Base-by-base conservation (phyloP, 1,140 invertebrate genomes). In the Coenobita brevimanus region DNA sequence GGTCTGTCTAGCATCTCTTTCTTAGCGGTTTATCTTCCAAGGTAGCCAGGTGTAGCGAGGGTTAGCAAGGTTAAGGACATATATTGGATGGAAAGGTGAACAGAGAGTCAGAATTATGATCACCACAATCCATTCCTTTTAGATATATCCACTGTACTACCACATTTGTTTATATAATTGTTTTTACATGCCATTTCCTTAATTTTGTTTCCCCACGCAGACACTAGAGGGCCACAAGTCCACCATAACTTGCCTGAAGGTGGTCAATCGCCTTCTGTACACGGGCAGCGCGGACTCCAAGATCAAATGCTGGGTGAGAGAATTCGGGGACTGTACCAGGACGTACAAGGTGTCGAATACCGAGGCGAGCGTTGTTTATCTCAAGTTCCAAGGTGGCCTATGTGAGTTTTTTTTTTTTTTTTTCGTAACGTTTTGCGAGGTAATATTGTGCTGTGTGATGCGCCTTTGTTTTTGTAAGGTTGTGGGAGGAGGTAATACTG, bases 271-370 rank as follows among this genome's bases (percentile, higher is more conserved):
- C 82, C 93, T 94, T 38, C 89, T 94, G 81, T 94, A 94, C 91
- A 93, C 93, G 0, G 93, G 93, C 57, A 94, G 93, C 90, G 92
- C 92, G 0, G 94, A 94, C 89, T 92, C 93, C 82, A 94, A 93
- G 1, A 94, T 92, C 33, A 90, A 93, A 82, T 93, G 93, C 33
- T 94, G 94, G 94, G 94, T 94, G 1, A 92, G 93, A 33, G 94
- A 94, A 67, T 94, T 94, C 91, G 94, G 94, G 2, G 94, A 94
- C 90, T 94, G 93, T 81, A 94, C 94, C 0, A 91, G 94, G 82
- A 90, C 93, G 0, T 94, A 93, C 91, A 92, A 92, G 90, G 13
- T 8, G 46, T 64, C 13, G 57, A 93, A 93, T 2, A 93, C 94
- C 89, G 92, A 92, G 76, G 93, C 93, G 86, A 93, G 93, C 13